These are phyloP conservation scores for Typhlichthys eigenmanni DNA, from an alignment of 2,797 vertebrate genomes.

Conservation along the genomic window DNA sequence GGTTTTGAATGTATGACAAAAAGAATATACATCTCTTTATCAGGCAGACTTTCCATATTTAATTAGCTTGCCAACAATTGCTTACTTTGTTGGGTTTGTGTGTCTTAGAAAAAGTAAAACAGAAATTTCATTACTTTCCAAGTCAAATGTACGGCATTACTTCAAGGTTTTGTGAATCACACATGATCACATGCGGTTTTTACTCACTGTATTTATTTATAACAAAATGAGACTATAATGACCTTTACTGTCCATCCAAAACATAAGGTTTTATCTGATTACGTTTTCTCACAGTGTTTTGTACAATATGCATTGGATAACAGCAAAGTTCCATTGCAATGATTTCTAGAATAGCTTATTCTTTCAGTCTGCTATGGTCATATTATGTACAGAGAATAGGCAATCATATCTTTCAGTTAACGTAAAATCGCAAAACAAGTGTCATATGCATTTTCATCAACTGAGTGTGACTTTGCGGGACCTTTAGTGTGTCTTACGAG, in stretches of 20 bases:
- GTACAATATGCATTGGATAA: too few species aligned
- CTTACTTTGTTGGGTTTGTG: slow-evolving; percentile 42
- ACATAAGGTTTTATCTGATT: slow-evolving; percentile 33
- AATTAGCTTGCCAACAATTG: slow-evolving; percentile 31
- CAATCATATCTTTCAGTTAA: background rate
- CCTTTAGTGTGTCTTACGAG: slow-evolving; percentile 60
- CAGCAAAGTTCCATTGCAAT: slow-evolving; percentile 15
- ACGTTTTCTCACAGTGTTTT: slow-evolving; percentile 2
- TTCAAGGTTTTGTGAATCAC: slow-evolving; percentile 36
- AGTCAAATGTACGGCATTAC: background rate
- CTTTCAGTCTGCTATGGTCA: slow-evolving; percentile 9
- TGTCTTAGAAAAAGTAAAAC: slow-evolving; percentile 47
- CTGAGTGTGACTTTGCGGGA: slow-evolving; percentile 68
- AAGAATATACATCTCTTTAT: slow-evolving; percentile 31
- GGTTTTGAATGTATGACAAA: slow-evolving; percentile 44
- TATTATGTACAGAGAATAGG: background rate
- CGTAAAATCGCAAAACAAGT: background rate
- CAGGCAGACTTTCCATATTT: slow-evolving; percentile 30
- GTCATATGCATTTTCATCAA: slow-evolving; percentile 44
- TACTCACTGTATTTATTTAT: slow-evolving; percentile 9
- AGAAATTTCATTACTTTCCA: slow-evolving; percentile 23
- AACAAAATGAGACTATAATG: background rate
- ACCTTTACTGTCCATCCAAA: too few species aligned
- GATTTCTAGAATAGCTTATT: background rate
- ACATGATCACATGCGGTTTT: slow-evolving; percentile 21